Evolutionary conservation across 1,140 invertebrate genomes (phyloP), one percentile per base, ranked within the genome.

Genomic region (Bombus waltoni): DNA sequence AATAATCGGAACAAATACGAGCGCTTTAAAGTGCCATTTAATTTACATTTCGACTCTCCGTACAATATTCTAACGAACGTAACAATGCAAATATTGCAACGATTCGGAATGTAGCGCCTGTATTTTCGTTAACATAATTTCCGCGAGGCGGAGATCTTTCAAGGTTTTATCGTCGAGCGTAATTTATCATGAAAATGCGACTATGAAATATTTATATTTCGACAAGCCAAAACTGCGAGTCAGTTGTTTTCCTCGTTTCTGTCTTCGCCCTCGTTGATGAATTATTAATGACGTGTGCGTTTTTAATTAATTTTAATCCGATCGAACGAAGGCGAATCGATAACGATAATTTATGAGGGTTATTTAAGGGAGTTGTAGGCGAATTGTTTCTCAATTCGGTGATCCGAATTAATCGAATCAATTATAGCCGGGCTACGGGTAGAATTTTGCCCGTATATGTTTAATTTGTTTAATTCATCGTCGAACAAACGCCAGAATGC

Each of bases 201-300:
- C n/a, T 9, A 75, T 65, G 73, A 83, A 83, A 83, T 77, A 83
- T 83, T 83, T 62, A 76, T 35, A 32, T 15, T 66, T 35, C 15
- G 44, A 22, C 32, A n/a, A 68, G 42, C 44, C 35, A 28, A 22
- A 76, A 59, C 32, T 25, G 59, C 59, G 9, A 76, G 81, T 40
- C 42, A 38, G 66, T 75, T 83, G 59, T 75, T 68, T 32, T 53
- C 3, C 6, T 25, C 8, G 22, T 5, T 32, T 25, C 53, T 10
- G 6, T 32, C 28, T 59, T 40, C 28, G 9, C 15, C 1, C 11
- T 4, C 35, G 35, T 38, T 57, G 18, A 76, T 76, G 81, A 76
- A 83, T 83, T 76, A 83, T 83, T 83, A 76, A 83, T 73, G 10
- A 40, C 11, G 22, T 35, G 81, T 35, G 40, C 32, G 72, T 53